A percentile compares a stretch with the other conserved stretches of the same genome.
Conservation (phyloP, 2,113 vertebrate genomes). For the Cyprinodon tularosa region DNA sequence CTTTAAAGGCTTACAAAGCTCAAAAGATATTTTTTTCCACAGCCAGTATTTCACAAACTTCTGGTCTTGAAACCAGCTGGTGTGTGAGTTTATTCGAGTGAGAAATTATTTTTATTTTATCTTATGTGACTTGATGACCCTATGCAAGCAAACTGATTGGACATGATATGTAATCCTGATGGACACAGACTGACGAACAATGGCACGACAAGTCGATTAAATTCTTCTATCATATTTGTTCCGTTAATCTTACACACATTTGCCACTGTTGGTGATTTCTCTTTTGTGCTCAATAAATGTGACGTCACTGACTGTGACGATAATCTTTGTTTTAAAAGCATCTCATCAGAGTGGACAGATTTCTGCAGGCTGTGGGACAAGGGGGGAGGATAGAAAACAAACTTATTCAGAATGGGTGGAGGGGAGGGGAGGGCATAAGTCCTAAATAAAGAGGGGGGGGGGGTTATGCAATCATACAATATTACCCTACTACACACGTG, state of each 20-base stretch:
- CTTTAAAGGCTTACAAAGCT: slow-evolving; percentile 24
- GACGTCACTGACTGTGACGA: slow-evolving; percentile 65
- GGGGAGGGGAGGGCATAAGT: slow-evolving; percentile 54
- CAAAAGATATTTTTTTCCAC: slow-evolving; percentile 41
- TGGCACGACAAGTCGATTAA: background rate
- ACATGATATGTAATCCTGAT: slow-evolving; percentile 53
- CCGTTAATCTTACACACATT: slow-evolving; percentile 9
- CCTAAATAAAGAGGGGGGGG: slow-evolving; percentile 52
- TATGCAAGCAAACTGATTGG: slow-evolving; percentile 21
- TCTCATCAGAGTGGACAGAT: slow-evolving; percentile 75
- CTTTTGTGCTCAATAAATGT: slow-evolving; percentile 67
- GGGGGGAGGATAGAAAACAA: slow-evolving; percentile 23
- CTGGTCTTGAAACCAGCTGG: slow-evolving; percentile 65
- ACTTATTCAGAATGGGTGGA: slow-evolving; percentile 51
- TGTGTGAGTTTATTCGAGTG: slow-evolving; percentile 12
- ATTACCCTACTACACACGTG: slow-evolving; percentile 40
- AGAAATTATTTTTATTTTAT: slow-evolving; percentile 5
- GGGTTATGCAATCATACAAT: slow-evolving; percentile 59
- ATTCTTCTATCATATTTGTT: slow-evolving; percentile 18
- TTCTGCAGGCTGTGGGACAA: slow-evolving; percentile 72
- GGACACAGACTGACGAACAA: slow-evolving; percentile 39
- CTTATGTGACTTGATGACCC: slow-evolving; percentile 57
- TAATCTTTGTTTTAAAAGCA: slow-evolving; percentile 77
- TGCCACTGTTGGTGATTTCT: slow-evolving; percentile 14
- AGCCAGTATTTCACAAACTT: slow-evolving; percentile 56